Evolutionary conservation across 92 coral and sea anemone genomes (phyloP).

Genomic region (Epizoanthus rinbou): DNA sequence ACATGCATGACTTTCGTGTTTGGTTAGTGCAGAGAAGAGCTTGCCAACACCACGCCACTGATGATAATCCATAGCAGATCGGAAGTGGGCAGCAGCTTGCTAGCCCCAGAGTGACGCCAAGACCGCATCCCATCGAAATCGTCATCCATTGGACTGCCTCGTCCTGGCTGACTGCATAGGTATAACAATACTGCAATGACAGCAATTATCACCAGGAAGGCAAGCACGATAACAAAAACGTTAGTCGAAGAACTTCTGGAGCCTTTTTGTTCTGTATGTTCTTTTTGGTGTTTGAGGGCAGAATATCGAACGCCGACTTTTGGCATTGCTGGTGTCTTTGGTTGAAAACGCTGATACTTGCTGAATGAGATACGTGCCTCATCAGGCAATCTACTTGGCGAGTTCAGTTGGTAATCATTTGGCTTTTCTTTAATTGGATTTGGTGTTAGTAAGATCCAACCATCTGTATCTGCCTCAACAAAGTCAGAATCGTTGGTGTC

Average conservation of each 20-base stretch:
- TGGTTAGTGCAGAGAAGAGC: background rate
- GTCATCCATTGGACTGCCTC: background rate
- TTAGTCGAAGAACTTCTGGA: background rate
- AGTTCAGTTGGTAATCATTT: too few relatives aligned
- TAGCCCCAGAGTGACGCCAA: background rate
- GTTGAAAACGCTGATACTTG: too few relatives aligned
- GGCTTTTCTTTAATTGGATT: too few relatives aligned
- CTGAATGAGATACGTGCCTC: too few relatives aligned
- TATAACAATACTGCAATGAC: background rate
- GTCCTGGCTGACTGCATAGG: constrained; percentile 11
- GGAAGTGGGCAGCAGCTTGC: too few relatives aligned
- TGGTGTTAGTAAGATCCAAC: too few relatives aligned
- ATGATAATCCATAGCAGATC: background rate
- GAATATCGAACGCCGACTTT: background rate
- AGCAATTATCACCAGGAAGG: background rate
- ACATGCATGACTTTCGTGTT: too few relatives aligned
- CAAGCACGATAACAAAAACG: background rate
- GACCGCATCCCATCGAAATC: background rate
- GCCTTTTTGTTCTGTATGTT: background rate
- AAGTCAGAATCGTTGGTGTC: too few relatives aligned
- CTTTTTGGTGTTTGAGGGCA: background rate
- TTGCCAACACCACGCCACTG: background rate
- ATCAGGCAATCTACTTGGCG: too few relatives aligned
- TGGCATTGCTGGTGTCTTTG: background rate
- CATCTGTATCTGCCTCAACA: too few relatives aligned